phyloP scores from a whole-genome alignment of 2,113 vertebrate species.

The Okapia johnstoni region DNA sequence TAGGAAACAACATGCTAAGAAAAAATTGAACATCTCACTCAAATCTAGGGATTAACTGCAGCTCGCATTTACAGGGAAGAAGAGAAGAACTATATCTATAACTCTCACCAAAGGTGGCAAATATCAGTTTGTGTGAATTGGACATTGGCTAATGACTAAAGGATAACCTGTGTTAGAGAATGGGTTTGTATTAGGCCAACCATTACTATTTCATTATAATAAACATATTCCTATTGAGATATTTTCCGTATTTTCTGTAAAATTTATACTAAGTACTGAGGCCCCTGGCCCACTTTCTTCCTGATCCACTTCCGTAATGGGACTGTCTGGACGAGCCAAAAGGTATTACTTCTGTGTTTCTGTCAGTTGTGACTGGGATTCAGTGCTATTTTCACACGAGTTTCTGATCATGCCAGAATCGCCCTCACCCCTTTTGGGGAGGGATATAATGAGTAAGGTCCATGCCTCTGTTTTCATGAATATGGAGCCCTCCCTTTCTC shows the following conservation, averaged over 20 bases:
- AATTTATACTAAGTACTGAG: neutral
- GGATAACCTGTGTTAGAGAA: neutral
- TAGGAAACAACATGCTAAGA: neutral
- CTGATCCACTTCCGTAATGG: too few relatives aligned
- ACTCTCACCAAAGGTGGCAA: neutral
- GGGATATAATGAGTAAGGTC: too few relatives aligned
- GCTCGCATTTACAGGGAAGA: neutral
- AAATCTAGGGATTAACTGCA: slow-evolving; percentile 71
- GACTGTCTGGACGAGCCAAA: too few relatives aligned
- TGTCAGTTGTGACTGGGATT: too few relatives aligned
- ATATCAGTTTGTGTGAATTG: neutral
- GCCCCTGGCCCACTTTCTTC: too few relatives aligned
- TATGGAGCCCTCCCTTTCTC: too few relatives aligned
- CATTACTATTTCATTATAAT: neutral
- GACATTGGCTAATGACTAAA: neutral
- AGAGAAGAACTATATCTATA: neutral
- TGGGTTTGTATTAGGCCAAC: neutral
- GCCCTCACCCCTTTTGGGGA: too few relatives aligned
- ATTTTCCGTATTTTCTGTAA: neutral
- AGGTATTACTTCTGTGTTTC: too few relatives aligned
- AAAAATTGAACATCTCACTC: neutral
- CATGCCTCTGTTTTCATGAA: too few relatives aligned
- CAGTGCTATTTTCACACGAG: too few relatives aligned
- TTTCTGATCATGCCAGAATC: too few relatives aligned
- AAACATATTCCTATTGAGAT: neutral